These are phyloP conservation scores for Brachirus orientalis DNA, from an alignment of 2,113 vertebrate genomes.

Conservation along the genomic window DNA sequence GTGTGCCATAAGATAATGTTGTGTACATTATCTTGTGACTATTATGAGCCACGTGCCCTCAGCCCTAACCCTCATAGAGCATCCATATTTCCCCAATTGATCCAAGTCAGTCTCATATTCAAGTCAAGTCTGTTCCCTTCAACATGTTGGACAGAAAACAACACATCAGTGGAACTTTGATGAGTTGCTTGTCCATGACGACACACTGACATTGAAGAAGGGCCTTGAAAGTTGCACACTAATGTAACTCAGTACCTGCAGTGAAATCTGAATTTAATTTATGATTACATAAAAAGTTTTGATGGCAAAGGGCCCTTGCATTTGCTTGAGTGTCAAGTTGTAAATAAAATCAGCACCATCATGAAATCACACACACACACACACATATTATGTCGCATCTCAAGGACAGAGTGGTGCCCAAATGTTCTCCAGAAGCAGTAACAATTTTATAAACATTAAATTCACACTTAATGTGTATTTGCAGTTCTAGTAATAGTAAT, in stretches of 20 bases:
- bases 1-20: constrained; percentile 48
- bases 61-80: constrained; percentile 44
- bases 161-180: constrained; percentile 35
- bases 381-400: not conserved
- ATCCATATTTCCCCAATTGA: too few species aligned
- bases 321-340: not conserved
- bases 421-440: not conserved
- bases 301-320: constrained; percentile 11
- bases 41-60: constrained; percentile 33
- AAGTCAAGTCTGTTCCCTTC: constrained; percentile 15
- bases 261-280: constrained; percentile 37
- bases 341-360: constrained; percentile 35
- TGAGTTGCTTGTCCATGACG: constrained; percentile 52
- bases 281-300: constrained; percentile 37
- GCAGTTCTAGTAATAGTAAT: not conserved
- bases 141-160: not conserved
- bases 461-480: not conserved
- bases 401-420: not conserved
- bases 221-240: constrained; percentile 10
- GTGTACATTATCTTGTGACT: constrained; percentile 45
- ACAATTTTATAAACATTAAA: not conserved
- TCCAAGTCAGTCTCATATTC: constrained; percentile 31
- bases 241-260: not conserved
- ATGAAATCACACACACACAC: not conserved
- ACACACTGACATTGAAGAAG: constrained; percentile 44